These are phyloP conservation scores for Dinoponera quadriceps DNA, from an alignment of 1,140 invertebrate genomes.

Conservation along the genomic window DNA sequence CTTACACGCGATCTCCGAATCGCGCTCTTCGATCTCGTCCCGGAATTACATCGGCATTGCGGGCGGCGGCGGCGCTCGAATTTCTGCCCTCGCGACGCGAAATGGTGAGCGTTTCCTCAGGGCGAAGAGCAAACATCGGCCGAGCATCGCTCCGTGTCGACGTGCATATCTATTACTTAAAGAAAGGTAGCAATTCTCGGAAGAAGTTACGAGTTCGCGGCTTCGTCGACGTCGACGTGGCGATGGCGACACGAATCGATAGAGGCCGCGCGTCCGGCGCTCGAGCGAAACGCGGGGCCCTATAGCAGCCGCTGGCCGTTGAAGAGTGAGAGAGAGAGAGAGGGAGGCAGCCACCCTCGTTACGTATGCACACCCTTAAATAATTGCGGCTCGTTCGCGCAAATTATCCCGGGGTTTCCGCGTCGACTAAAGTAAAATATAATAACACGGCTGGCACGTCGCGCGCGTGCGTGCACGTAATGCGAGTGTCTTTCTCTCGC, in stretches of 20 bases:
- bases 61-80: conserved; percentile 1
- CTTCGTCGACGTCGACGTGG: conserved; percentile 46
- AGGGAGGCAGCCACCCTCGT: conserved; percentile 71
- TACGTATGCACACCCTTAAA: conserved; percentile 82
- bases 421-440: conserved; percentile 80
- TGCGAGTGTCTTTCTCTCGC: conserved; percentile 57
- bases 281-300: conserved; percentile 37
- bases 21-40: conserved; percentile 34
- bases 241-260: conserved; percentile 66
- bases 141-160: conserved; percentile 20
- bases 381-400: conserved; percentile 82
- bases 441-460: conserved; percentile 76
- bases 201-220: conserved; percentile 57
- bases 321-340: not conserved
- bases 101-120: conserved; percentile 27
- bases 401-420: conserved; percentile 82
- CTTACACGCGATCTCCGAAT: conserved; percentile 49
- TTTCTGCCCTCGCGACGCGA: conserved; percentile 21
- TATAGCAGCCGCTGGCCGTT: conserved; percentile 16
- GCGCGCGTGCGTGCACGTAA: conserved; percentile 66
- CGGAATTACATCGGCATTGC: conserved; percentile 34
- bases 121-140: conserved; percentile 23
- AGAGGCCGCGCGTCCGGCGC: conserved; percentile 41
- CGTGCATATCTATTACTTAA: conserved; percentile 57
- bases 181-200: conserved; percentile 60